A percentile compares a stretch with the other conserved stretches of the same genome.
phyloP scores from a whole-genome alignment of 37 sponge, comb jelly and placozoan species.

The Mnemiopsis leidyi region DNA sequence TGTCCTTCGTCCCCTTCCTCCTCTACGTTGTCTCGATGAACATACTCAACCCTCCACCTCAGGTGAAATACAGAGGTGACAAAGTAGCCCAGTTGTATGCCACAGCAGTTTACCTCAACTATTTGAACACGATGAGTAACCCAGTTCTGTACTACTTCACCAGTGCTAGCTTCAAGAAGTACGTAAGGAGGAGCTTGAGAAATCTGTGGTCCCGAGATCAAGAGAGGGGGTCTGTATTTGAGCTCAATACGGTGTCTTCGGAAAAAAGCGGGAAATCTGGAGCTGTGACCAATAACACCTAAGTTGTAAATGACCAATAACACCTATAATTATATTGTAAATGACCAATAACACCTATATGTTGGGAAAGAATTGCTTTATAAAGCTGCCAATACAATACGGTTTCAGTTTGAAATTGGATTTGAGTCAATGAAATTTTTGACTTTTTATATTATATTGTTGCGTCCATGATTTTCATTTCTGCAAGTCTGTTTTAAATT shows the following conservation, averaged over 20 bases:
- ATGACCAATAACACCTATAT: no score
- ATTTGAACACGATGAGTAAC: neutral
- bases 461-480: no score
- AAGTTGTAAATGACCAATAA: no score
- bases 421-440: no score
- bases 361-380: no score
- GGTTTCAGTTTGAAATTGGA: no score
- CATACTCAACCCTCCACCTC: neutral
- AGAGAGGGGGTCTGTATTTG: neutral
- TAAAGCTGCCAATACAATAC: no score
- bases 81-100: neutral
- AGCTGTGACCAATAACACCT: no score
- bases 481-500: no score
- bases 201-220: neutral
- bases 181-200: neutral
- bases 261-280: no score
- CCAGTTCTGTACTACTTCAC: neutral
- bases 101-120: neutral
- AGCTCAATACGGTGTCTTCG: neutral
- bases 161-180: neutral
- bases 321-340: no score
- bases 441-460: no score
- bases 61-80: neutral
- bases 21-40: neutral
- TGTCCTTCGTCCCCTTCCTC: neutral